These are phyloP conservation scores for Porites evermanni DNA, from an alignment of 92 coral and sea anemone genomes.

Conservation along the genomic window DNA sequence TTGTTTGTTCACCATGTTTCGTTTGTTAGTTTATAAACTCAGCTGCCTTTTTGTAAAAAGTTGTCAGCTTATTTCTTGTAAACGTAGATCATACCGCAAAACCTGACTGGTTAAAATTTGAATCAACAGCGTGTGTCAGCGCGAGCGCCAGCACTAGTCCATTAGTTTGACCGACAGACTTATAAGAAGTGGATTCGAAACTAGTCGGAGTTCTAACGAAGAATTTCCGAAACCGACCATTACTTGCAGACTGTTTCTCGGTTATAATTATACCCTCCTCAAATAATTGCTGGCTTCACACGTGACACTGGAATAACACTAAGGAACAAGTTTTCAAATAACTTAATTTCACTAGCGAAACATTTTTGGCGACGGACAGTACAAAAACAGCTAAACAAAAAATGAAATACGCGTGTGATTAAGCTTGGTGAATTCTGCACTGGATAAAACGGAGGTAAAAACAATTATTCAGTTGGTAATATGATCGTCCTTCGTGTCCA, in stretches of 20 bases:
- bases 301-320: neutral
- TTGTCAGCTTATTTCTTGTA: neutral
- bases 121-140: neutral
- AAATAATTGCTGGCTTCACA: neutral
- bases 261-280: neutral
- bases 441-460: neutral
- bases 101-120: neutral
- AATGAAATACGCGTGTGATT: neutral
- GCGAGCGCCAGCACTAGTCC: neutral
- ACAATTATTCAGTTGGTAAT: neutral
- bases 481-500: neutral
- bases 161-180: neutral
- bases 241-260: neutral
- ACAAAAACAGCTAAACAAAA: constrained; percentile 6
- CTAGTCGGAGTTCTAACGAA: neutral
- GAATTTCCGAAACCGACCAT: neutral
- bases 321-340: neutral
- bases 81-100: no score
- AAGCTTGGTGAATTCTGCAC: neutral
- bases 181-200: neutral
- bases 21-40: neutral
- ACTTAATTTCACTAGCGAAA: neutral
- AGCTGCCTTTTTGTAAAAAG: neutral
- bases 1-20: no score
- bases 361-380: neutral